Percentiles rank a stretch among this genome's conserved stretches.
phyloP scores from a whole-genome alignment of 2,113 vertebrate genomes.

The Gallinago media region DNA sequence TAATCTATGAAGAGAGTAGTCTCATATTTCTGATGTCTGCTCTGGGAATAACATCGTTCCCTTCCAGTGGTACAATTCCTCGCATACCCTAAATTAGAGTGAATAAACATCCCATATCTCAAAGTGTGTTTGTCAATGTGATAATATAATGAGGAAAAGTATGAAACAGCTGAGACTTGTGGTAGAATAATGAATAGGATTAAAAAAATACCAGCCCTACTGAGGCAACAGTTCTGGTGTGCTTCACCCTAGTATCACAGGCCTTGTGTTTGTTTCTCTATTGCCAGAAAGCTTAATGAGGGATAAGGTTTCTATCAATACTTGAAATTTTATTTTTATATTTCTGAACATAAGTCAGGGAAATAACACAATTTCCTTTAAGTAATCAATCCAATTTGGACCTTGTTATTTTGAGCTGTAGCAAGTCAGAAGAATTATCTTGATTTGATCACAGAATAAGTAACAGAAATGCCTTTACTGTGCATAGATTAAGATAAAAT shows the following conservation, averaged over 20 bases:
- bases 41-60: not conserved
- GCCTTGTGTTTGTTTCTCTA: not conserved
- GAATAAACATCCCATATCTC: not conserved
- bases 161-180: not conserved
- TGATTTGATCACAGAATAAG: not conserved
- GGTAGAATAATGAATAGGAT: not conserved
- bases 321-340: not conserved
- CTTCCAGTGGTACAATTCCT: not conserved
- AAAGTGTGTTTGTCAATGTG: not conserved
- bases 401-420: not conserved
- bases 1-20: not conserved
- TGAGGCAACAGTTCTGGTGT: not conserved
- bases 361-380: not conserved
- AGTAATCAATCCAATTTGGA: not conserved
- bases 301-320: not conserved
- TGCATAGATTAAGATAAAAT: not conserved
- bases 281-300: not conserved
- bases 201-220: not conserved
- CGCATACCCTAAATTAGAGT: not conserved
- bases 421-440: not conserved
- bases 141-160: not conserved
- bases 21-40: not conserved
- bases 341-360: not conserved
- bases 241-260: not conserved
- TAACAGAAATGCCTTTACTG: not conserved